Base-by-base conservation (phyloP, 2,888 invertebrate species). In the Drosophila planitibia region DNA sequence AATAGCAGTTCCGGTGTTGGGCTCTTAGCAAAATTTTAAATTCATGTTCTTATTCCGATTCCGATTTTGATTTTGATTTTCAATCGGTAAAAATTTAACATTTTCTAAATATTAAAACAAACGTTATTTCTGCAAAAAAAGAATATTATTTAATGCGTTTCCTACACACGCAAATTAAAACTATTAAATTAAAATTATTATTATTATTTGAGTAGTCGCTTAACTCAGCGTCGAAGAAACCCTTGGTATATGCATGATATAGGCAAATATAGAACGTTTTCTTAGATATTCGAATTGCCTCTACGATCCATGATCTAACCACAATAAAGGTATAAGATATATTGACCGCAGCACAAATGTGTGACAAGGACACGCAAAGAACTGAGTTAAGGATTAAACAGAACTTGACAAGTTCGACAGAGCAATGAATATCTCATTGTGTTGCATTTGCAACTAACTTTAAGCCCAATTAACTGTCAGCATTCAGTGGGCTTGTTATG, bases 391-490 rank as follows among this genome's bases (percentile, higher is more conserved):
- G 14, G 30, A 28, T 52, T 33, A 22, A 63, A 41, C 30, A 49
- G n/a, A 64, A 54, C 22, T 47, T 28, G 49, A 57, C 22, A 30
- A 37, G 19, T 12, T 33, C 1, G 28, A 44, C 49, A 22, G 55
- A 16, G 37, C 41, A 19, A 37, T 63, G 57, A 30, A 47, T 54
- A 53, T 59, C 51, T 53, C 55, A 66, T 65, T 74, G 58, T 67
- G 58, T 61, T 58, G 44, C 62, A 67, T 19, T 59, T 62, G 47
- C 32, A 57, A 65, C 66, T 49, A 69, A 75, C 58, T 68, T 41
- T 35, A 52, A 47, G 44, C 22, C 67, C 75, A 74, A 79, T 74
- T 79, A 61, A 55, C 53, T 70, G 61, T 71, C 63, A 67, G 37
- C 49, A 58, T 54, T 53, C 66, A 55, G 51, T 66, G 53, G 44